phyloP scores from a whole-genome alignment of 2,113 vertebrate genomes.

The Scolopax mira region DNA sequence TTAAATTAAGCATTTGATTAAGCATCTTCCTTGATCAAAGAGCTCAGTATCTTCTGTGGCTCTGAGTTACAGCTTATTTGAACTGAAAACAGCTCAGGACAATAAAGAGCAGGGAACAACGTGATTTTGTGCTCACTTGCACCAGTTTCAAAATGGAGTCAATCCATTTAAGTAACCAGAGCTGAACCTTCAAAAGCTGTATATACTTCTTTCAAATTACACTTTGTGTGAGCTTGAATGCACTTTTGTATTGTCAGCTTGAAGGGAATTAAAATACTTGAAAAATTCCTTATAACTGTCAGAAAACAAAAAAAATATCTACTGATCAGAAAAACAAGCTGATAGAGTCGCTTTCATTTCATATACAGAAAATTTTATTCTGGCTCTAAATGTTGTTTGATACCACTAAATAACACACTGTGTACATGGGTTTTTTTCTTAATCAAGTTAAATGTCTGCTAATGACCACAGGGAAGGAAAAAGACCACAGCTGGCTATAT shows the following conservation, averaged over 20 bases:
- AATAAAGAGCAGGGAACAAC: background rate
- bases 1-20: conserved; percentile 13
- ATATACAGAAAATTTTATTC: background rate
- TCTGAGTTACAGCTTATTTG: conserved; percentile 13
- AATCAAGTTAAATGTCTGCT: background rate
- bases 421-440: background rate
- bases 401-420: background rate
- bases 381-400: background rate
- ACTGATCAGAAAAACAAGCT: background rate
- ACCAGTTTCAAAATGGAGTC: background rate
- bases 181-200: background rate
- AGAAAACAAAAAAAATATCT: background rate
- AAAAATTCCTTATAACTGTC: background rate
- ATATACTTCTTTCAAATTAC: background rate
- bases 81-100: background rate
- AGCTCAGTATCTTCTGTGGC: background rate
- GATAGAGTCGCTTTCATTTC: background rate
- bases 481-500: conserved; percentile 5
- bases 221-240: background rate
- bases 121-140: background rate
- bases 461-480: background rate
- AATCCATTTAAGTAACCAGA: background rate
- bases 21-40: background rate
- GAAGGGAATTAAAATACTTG: background rate
- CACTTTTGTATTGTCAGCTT: background rate